Base-by-base conservation (phyloP, 2,113 vertebrate species). In the Barbus barbus region DNA sequence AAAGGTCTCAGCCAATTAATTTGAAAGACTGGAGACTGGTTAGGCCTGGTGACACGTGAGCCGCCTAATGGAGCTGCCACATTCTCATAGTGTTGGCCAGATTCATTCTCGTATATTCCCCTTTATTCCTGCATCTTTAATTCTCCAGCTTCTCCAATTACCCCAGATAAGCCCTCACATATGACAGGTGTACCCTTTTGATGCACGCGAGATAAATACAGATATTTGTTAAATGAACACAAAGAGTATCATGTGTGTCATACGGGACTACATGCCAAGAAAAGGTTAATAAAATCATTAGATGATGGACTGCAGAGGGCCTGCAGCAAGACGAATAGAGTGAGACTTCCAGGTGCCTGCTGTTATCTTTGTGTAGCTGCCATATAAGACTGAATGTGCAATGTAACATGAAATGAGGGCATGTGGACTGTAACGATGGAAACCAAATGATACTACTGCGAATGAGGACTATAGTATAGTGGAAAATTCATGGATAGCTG, bases 141-240 rank as follows among this genome's bases (percentile, higher is more conserved):
- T 85, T 63, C n/a, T 48, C 44, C 67, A 79, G 48, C 8, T 67
- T 89, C 87, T 90, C 79, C 88, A 89, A 90, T 92, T 90, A 36
- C 20, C 4, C 78, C 56, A 89, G 82, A 85, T 67, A 26, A 51
- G 41, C 28, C 31, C 46, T n/a, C 8, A 28, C n/a, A 16, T 33
- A 16, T 26, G 58, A 65, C 56, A 63, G 26, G 3, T 63, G 18
- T 61, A 65, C 22, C 46, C 75, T 71, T 71, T 84, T 60, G 20
- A 83, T 56, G 48, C 24, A 28, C 48, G 46, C 12, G 48, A 33
- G 78, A 80, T 65, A 48, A 80, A 81, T 81, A 69, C 18, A 2
- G 8, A 81, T 81, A 53, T 51, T 46, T 80, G 16, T 46, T 65
- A 65, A 78, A 78, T 16, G 51, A 60, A 24, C 76, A 41, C 20